Conservation (phyloP, 2,797 vertebrate genomes). For the Paguma larvata region DNA sequence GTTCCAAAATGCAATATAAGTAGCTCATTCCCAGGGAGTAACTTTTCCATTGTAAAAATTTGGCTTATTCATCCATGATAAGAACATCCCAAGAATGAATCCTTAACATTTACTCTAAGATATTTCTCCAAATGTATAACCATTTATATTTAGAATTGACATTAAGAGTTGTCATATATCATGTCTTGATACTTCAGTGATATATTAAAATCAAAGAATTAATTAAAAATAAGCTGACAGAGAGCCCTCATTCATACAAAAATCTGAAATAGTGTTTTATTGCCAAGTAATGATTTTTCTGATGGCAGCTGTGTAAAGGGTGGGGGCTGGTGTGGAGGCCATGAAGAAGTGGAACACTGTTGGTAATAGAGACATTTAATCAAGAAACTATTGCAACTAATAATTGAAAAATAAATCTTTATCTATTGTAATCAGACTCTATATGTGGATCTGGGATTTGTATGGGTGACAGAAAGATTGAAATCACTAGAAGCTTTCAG, state of each 20-base stretch:
- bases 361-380: slow-evolving; percentile 69
- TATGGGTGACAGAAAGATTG: slow-evolving; percentile 70
- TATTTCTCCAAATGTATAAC: background rate
- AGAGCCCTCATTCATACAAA: background rate
- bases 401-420: slow-evolving; percentile 72
- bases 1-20: slow-evolving; percentile 61
- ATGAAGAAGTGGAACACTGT: background rate
- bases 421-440: slow-evolving; percentile 56
- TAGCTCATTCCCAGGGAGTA: slow-evolving; percentile 3
- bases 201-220: slow-evolving; percentile 12
- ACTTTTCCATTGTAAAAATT: slow-evolving; percentile 39
- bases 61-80: slow-evolving; percentile 14
- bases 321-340: background rate
- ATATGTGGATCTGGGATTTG: slow-evolving; percentile 65
- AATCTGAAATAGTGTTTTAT: slow-evolving; percentile 31
- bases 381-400: slow-evolving; percentile 55
- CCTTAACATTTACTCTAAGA: background rate
- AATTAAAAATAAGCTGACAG: background rate
- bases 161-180: slow-evolving; percentile 30
- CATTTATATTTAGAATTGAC: background rate
- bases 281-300: slow-evolving; percentile 36
- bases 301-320: background rate
- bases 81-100: background rate
- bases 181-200: slow-evolving; percentile 9
- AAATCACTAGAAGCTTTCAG: slow-evolving; percentile 74